These are phyloP conservation scores for Todiramphus chloris DNA, from an alignment of 2,113 vertebrate genomes.

Conservation along the genomic window DNA sequence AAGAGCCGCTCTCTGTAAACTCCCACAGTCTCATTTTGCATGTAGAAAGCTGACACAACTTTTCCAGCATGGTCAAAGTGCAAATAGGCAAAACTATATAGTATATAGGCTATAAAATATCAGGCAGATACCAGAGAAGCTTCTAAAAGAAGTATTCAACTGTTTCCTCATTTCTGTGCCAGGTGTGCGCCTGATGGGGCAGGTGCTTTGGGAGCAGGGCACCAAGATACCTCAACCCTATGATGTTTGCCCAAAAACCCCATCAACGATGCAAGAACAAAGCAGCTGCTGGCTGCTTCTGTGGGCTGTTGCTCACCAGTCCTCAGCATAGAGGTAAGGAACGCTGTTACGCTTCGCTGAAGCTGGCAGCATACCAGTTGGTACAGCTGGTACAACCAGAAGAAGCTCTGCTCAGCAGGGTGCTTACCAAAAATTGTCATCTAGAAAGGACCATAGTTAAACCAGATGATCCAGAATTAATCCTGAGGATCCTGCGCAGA, in stretches of 20 bases:
- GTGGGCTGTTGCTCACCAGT: rapidly evolving
- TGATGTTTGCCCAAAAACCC: not conserved
- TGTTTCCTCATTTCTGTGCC: rapidly evolving
- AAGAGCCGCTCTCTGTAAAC: not conserved
- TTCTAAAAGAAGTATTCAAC: not conserved
- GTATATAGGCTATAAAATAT: too few species aligned
- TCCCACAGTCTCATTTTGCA: not conserved
- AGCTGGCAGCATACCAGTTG: not conserved
- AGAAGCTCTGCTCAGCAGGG: not conserved
- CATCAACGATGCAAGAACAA: rapidly evolving
- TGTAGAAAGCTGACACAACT: not conserved
- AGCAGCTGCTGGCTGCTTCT: not conserved
- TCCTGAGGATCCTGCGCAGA: not conserved
- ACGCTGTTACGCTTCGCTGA: not conserved
- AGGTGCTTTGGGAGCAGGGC: not conserved
- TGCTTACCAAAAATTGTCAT: not conserved
- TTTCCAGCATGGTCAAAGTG: not conserved
- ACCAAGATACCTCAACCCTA: not conserved
- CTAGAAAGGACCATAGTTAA: not conserved
- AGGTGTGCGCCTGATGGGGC: too few species aligned
- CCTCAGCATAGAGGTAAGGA: not conserved
- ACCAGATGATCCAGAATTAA: not conserved
- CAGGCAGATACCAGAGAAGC: not conserved
- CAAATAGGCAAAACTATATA: not conserved
- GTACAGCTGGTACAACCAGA: not conserved